Conservation (phyloP, 1,140 invertebrate species). For the Batillaria attramentaria region DNA sequence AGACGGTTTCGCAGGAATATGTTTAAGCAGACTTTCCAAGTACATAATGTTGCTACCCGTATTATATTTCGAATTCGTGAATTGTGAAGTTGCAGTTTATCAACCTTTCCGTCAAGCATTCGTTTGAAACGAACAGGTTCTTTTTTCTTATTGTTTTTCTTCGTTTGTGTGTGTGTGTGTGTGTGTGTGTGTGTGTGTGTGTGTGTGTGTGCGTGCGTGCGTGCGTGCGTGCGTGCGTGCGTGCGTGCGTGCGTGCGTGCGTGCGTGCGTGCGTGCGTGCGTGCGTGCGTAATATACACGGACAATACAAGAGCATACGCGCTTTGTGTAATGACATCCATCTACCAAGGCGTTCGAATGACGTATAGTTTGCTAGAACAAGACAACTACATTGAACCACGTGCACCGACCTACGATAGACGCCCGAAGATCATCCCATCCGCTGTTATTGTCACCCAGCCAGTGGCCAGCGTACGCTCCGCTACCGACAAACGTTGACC, state of each 20-base stretch:
- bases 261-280: neutral
- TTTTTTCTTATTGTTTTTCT: neutral
- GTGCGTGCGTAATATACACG: neutral
- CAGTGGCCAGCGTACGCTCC: constrained; percentile 89
- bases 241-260: neutral
- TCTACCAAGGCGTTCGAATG: too few species aligned
- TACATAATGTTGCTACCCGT: too few species aligned
- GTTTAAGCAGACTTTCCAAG: too few species aligned
- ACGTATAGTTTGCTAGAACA: too few species aligned
- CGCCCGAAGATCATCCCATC: constrained; percentile 52
- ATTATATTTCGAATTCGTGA: too few species aligned
- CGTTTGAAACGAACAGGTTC: too few species aligned
- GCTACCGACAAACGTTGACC: constrained; percentile 86
- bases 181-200: neutral
- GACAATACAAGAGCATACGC: too few species aligned
- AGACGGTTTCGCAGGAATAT: too few species aligned
- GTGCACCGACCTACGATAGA: constrained; percentile 64
- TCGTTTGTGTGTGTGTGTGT: neutral
- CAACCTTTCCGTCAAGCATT: too few species aligned
- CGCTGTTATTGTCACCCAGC: constrained; percentile 78
- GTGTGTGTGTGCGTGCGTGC: neutral
- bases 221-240: neutral
- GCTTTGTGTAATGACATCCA: too few species aligned
- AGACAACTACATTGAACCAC: too few species aligned
- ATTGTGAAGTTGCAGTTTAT: too few species aligned